These are phyloP conservation scores for Cecidostiba fungosa DNA, from an alignment of 2,888 invertebrate genomes.

Conservation along the genomic window DNA sequence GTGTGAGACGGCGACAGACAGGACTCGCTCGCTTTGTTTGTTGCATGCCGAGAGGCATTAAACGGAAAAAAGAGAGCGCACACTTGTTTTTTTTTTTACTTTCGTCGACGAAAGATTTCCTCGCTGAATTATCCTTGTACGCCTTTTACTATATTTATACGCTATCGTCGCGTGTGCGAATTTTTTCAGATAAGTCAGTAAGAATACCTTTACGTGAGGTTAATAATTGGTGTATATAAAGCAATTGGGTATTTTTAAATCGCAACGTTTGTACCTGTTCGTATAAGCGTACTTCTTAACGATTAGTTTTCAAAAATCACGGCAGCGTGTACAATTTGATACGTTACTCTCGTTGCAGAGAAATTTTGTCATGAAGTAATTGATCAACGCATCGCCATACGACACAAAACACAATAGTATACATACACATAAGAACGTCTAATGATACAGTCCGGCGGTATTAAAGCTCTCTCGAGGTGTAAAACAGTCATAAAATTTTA, in stretches of 20 bases:
- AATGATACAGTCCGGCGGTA: neutral
- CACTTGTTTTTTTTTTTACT: slow-evolving; percentile 30
- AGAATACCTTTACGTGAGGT: neutral
- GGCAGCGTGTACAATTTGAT: neutral
- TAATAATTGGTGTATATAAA: slow-evolving; percentile 23
- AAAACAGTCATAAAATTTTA: neutral
- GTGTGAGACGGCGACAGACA: slow-evolving; percentile 26
- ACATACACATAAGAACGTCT: neutral
- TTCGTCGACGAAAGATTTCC: neutral
- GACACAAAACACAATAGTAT: neutral
- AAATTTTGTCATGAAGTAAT: slow-evolving; percentile 8
- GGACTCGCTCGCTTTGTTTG: neutral
- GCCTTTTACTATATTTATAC: neutral
- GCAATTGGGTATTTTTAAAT: slow-evolving; percentile 39
- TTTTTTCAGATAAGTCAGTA: slow-evolving; percentile 6
- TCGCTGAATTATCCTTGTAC: slow-evolving; percentile 9
- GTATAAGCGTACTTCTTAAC: neutral
- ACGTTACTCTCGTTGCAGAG: slow-evolving; percentile 6
- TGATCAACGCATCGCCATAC: neutral
- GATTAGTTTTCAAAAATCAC: slow-evolving; percentile 5
- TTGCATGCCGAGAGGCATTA: slow-evolving; percentile 29
- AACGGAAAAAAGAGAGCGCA: slow-evolving; percentile 36
- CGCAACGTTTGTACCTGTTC: slow-evolving; percentile 16
- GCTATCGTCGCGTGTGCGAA: neutral
- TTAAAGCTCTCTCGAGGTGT: neutral